These are phyloP conservation scores for Bubo blakistoni DNA, from an alignment of 2,113 vertebrate species.

Conservation along the genomic window DNA sequence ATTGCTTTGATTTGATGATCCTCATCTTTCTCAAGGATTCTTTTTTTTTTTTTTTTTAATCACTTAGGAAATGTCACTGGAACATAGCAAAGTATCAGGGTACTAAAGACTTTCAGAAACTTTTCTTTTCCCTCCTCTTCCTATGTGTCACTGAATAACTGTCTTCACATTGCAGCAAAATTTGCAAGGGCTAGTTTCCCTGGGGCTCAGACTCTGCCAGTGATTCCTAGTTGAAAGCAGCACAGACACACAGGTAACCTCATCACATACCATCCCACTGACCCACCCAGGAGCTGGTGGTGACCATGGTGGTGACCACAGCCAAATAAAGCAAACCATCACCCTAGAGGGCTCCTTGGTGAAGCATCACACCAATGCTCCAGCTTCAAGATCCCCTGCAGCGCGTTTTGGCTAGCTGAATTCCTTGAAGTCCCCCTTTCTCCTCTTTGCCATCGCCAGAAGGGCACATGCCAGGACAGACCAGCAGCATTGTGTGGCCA, in stretches of 20 bases:
- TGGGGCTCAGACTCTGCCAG: neutral
- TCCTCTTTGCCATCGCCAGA: neutral
- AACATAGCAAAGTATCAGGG: conserved; percentile 27
- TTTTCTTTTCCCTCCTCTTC: neutral
- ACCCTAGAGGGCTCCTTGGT: neutral
- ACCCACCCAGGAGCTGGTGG: neutral
- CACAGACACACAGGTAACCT: neutral
- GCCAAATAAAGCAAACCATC: neutral
- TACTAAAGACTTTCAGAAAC: neutral
- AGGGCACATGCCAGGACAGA: neutral
- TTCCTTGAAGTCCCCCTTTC: neutral
- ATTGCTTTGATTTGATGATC: conserved; percentile 72
- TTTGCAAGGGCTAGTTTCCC: neutral
- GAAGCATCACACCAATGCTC: rapidly evolving
- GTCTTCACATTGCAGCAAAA: neutral
- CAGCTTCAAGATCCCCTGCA: rapidly evolving
- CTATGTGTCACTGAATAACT: neutral
- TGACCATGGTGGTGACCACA: neutral
- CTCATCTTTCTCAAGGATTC: conserved; percentile 49
- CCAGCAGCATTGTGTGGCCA: neutral
- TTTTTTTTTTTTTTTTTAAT: conserved; percentile 22
- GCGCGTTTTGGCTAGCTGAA: neutral
- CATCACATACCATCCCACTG: neutral
- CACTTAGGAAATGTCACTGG: conserved; percentile 49
- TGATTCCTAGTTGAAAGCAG: neutral